Evolutionary conservation across 2,888 invertebrate species (phyloP).

Genomic region (Trissolcus brochymenae): DNA sequence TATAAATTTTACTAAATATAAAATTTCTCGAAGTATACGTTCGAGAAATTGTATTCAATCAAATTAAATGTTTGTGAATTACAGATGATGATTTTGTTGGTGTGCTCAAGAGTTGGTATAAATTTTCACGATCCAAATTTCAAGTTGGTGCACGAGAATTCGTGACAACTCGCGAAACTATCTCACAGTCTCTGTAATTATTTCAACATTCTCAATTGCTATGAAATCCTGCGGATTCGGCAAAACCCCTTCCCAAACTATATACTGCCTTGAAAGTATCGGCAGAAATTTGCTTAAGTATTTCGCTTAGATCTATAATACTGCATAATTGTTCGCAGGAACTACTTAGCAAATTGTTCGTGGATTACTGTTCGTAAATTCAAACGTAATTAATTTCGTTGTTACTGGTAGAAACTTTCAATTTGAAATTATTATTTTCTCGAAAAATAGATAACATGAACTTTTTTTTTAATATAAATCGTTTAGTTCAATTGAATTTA

Average conservation of each 20-base stretch:
- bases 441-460: too few relatives aligned
- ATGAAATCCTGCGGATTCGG: slow-evolving; percentile 35
- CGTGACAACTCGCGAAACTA: slow-evolving; percentile 50
- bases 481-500: too few relatives aligned
- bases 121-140: slow-evolving; percentile 44
- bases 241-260: slow-evolving; percentile 24
- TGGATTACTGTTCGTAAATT: neutral
- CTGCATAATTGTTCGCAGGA: slow-evolving; percentile 16
- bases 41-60: slow-evolving; percentile 26
- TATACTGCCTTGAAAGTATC: slow-evolving; percentile 31
- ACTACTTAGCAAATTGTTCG: slow-evolving; percentile 4
- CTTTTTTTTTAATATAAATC: too few relatives aligned
- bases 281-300: slow-evolving; percentile 32
- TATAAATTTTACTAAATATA: too few relatives aligned
- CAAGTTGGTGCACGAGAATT: slow-evolving; percentile 28
- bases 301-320: slow-evolving; percentile 22
- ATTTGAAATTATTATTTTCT: neutral
- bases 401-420: neutral
- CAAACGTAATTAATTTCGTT: slow-evolving; percentile 1
- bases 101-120: slow-evolving; percentile 10
- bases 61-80: slow-evolving; percentile 24
- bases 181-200: slow-evolving; percentile 42
- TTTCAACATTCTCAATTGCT: slow-evolving; percentile 45
- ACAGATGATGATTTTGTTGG: slow-evolving; percentile 24
- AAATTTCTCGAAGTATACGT: neutral